Conservation (phyloP, 2,888 invertebrate species). For the Dendrolimus houi region DNA sequence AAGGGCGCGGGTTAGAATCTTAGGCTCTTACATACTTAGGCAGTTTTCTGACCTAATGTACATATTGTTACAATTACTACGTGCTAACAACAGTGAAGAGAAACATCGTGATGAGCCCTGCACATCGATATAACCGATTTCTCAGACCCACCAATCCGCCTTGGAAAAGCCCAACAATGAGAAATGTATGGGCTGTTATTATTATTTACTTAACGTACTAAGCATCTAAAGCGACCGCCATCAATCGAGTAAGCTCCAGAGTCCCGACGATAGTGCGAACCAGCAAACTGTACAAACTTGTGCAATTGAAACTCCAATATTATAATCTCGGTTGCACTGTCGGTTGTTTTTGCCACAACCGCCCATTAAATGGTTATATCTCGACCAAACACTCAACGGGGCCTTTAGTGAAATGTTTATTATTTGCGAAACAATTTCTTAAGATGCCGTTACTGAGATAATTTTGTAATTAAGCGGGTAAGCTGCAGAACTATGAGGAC, state of each 20-base stretch:
- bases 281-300: slow-evolving; percentile 66
- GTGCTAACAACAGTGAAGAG: no score
- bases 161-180: no score
- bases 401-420: neutral
- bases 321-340: slow-evolving; percentile 63
- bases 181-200: no score
- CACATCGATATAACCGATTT: no score
- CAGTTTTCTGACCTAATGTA: no score
- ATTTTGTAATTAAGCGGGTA: neutral
- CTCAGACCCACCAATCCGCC: no score
- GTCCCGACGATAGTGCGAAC: slow-evolving; percentile 50
- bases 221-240: slow-evolving; percentile 14
- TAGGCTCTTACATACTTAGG: no score
- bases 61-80: no score
- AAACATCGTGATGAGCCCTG: no score
- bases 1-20: no score
- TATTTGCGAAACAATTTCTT: slow-evolving; percentile 1
- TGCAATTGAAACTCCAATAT: slow-evolving; percentile 70
- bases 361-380: slow-evolving; percentile 54
- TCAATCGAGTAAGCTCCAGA: slow-evolving; percentile 9
- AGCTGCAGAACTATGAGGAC: no score
- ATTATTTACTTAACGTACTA: neutral
- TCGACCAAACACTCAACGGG: slow-evolving; percentile 36
- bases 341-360: slow-evolving; percentile 54
- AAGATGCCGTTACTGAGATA: neutral